These are phyloP conservation scores for Mus spicilegus DNA, from an alignment of 2,113 vertebrate species.

Conservation along the genomic window DNA sequence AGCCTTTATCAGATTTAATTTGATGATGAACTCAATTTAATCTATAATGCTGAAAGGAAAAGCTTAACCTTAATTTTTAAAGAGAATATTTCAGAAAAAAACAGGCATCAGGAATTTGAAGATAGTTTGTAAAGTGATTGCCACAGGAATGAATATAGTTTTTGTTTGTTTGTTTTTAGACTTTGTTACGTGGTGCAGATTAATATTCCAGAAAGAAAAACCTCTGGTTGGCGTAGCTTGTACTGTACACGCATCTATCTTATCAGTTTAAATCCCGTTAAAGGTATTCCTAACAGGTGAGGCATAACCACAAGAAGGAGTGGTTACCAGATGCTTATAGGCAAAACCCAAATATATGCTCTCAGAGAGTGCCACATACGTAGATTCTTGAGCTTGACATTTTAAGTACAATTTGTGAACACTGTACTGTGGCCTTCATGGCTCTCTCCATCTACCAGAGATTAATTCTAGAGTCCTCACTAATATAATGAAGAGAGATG, in stretches of 20 bases:
- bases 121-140: neutral
- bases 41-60: neutral
- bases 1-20: neutral
- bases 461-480: slow-evolving; percentile 22
- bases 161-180: neutral
- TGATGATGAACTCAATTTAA: neutral
- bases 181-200: neutral
- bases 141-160: neutral
- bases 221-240: neutral
- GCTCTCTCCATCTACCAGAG: neutral
- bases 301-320: neutral
- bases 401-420: slow-evolving; percentile 44
- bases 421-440: neutral
- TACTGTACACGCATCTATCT: neutral
- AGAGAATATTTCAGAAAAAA: neutral
- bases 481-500: neutral
- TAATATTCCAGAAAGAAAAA: slow-evolving; percentile 22
- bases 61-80: neutral
- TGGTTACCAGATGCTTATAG: neutral
- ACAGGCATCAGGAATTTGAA: neutral
- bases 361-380: neutral
- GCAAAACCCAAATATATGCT: slow-evolving; percentile 20
- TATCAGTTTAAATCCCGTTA: neutral
- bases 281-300: neutral
- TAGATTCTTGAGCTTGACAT: slow-evolving; percentile 29